Evolutionary conservation across 2,113 vertebrate genomes (phyloP), one percentile per base, ranked within the genome.

Genomic region (Bos indicus): DNA sequence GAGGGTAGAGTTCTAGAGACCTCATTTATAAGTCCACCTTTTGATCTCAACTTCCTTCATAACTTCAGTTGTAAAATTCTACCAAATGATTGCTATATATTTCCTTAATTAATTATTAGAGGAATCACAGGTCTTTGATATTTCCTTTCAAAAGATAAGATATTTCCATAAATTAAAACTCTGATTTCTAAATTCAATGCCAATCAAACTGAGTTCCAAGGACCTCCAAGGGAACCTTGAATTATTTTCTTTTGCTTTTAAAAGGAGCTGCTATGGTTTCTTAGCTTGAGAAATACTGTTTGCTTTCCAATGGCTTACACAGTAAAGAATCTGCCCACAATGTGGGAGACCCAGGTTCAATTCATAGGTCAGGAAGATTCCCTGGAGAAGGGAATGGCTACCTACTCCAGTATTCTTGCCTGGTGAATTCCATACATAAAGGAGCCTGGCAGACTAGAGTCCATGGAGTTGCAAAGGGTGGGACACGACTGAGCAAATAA

Each of bases 41-140:
- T 93, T 87, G 43, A 94, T 92, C 74, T 93, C 57, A 48, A 80
- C 17, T 90, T 97, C 87, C n/a, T 86, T 95, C 12, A 26, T 95
- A 74, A 36, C 21, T 59, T 51, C 87, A 52, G 30, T 52, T 90
- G 4, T 96, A 92, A 67, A 97, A 87, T 83, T 52, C 17, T 74
- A 90, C 51, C 48, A 94, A 85, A 94, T 77, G 36, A 74, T n/a
- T 33, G 12, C 14, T 83, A 6, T 56, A 25, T 62, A 14, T 82
- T 90, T 93, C 71, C 43, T 93, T 71, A 85, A 74, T 33, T 92
- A 15, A 83, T 52, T 87, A 84, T 71, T 52, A 94, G 30, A 95
- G 6, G 26, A 64, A 62, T 19, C 46, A 90, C 43, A 10, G 1
- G 26, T 94, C 85, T 77, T 97, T 93, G 67, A 94, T 54, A 92